Base-by-base conservation (phyloP, 2,113 vertebrate genomes). In the Acinonyx jubatus region DNA sequence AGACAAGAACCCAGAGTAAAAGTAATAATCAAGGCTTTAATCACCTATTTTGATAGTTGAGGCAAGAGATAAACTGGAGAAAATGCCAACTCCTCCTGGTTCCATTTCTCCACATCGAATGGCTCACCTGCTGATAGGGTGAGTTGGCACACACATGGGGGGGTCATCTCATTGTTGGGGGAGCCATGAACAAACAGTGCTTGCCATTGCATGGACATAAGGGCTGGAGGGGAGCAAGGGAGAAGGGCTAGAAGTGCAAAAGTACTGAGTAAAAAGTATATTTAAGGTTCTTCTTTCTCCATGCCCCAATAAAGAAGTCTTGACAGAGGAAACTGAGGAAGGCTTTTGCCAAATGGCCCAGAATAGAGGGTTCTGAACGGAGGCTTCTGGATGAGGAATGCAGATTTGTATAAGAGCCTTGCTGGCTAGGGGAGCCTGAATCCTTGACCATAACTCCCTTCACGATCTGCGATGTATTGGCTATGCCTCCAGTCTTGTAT, bases 111-210 rank as follows among this genome's bases (percentile, higher is more conserved):
- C 25, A 21, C 19, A 13, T 31, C 57, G 25, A 74, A 76, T 16
- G 29, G n/a, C 36, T 86, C 48, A 41, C 19, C 50, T 74, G 4
- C 23, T 25, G 8, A 83, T 52, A 19, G 52, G 19, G 10, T 31
- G 31, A 84, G 21, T 74, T 25, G 31, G 2, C 16, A 68, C 3
- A 68, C 23, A 45, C 23, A 27, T 25, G 1, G 29, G 36, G 18
- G 4, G 7, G 5, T 38, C 13, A 25, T 63, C 8, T 33, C 31
- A 25, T 5, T 45, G 3, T 27, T 0, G 6, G 29, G n/a, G 10
- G 1, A 36, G 5, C 4, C 6, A 18, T 6, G 25, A 55, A 69
- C 33, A 55, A 76, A 80, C 18, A 45, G 4, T 9, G 33, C 1
- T 68, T 80, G n/a, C 0, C 7, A 1, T 63, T 18, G 7, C 15